phyloP scores from a whole-genome alignment of 2,888 invertebrate genomes.

The Netelia inedita region DNA sequence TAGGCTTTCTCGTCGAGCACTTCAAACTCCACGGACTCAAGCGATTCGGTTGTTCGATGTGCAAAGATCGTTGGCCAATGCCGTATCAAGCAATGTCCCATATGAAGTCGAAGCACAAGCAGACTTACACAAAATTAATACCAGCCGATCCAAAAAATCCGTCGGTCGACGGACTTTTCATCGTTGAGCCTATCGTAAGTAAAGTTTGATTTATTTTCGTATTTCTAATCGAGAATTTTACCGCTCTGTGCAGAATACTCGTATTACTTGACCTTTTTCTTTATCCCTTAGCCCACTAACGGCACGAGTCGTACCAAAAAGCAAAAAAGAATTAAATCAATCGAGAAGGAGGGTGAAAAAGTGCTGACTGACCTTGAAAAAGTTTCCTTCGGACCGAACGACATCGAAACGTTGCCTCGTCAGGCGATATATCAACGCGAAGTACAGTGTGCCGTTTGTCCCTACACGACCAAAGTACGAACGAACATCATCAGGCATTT shows the following conservation, averaged over 20 bases:
- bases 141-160: constrained; percentile 85
- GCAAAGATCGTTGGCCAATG: constrained; percentile 83
- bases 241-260: neutral
- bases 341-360: constrained; percentile 73
- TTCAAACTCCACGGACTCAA: constrained; percentile 87
- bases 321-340: constrained; percentile 72
- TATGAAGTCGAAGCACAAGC: constrained; percentile 86
- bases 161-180: constrained; percentile 86
- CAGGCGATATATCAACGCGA: constrained; percentile 88
- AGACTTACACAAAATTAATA: constrained; percentile 82
- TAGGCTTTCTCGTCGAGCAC: constrained; percentile 86
- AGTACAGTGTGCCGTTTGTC: constrained; percentile 89
- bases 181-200: constrained; percentile 85
- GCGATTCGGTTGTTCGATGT: constrained; percentile 88
- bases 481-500: constrained; percentile 91
- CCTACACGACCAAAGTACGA: constrained; percentile 90
- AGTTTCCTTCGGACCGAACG: constrained; percentile 86
- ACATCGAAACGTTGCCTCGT: constrained; percentile 89
- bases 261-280: neutral
- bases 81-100: constrained; percentile 84
- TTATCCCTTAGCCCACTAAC: constrained; percentile 27
- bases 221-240: constrained; percentile 12
- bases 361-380: neutral
- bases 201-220: constrained; percentile 1
- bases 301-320: constrained; percentile 73